Base-by-base conservation (phyloP, 1,140 invertebrate genomes). In the Oncopeltus fasciatus region DNA sequence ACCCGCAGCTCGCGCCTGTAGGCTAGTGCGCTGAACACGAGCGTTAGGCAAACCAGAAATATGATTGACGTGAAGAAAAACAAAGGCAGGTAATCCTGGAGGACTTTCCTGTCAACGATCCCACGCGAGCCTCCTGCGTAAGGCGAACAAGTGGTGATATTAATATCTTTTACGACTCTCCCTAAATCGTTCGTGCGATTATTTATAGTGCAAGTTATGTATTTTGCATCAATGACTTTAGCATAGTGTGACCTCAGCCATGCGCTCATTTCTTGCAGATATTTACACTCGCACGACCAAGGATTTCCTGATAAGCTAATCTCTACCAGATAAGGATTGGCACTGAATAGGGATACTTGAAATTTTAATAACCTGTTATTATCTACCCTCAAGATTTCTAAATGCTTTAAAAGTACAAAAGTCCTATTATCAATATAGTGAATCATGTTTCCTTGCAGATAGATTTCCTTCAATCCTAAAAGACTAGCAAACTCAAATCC, bases 261-360 rank as follows among this genome's bases (percentile, higher is more conserved):
- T 63, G 80, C 79, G 67, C 86, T 80, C 64, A 87, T 85, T 65
- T 85, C 80, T 20, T 83, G 80, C 65, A 92, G 70, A 71, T 89
- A 93, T 47, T 81, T 76, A 76, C 92, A 95, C 67, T 92, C 87
- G 72, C 92, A 95, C 59, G 83, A 88, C 90, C 90, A 95, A 18
- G 86, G 84, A 73, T 95, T 95, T 56, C 83, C 80, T n/a, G 85
- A 80, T 44, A 95, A 73, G 33, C 82, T 84, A 64, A 93, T 82
- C 68, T 87, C 83, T 5, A 84, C 82, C 64, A 94, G 78, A 71
- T 87, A 86, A 9, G 85, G 82, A 76, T 89, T 89, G 57, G 81
- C 73, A 29, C 77, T 74, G 65, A 91, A 78, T 60, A 78, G 74
- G 84, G 86, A 90, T 14, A 89, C 82, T 44, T 84, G 82, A 69